Percentiles rank a stretch among this genome's conserved stretches.
These are phyloP conservation scores for Proales similis DNA, from an alignment of 1,140 invertebrate species.

Conservation along the genomic window DNA sequence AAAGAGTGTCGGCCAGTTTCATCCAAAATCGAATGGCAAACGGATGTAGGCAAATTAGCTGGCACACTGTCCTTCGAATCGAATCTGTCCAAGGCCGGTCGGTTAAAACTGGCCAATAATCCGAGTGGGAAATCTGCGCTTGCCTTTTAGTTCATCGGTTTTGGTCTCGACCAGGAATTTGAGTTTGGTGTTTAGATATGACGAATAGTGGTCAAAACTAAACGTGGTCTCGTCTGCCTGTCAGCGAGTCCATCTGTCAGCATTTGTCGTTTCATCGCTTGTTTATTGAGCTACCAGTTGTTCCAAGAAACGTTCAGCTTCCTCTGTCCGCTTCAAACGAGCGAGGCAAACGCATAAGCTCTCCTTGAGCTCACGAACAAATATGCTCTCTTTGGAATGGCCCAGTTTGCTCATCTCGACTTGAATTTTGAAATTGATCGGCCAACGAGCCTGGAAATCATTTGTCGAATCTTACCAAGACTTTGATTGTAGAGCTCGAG, in stretches of 20 bases:
- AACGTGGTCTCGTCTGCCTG: too few relatives aligned
- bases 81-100: not conserved
- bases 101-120: not conserved
- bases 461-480: conserved; percentile 1
- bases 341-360: conserved; percentile 9
- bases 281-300: too few relatives aligned
- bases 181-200: not conserved
- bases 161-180: not conserved
- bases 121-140: not conserved
- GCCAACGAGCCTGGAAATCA: conserved; percentile 1
- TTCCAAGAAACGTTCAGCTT: not conserved
- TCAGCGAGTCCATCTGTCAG: too few relatives aligned
- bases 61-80: not conserved
- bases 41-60: conserved; percentile 18
- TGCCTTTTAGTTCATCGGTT: not conserved
- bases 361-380: conserved; percentile 11
- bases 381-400: conserved; percentile 19
- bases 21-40: conserved; percentile 20
- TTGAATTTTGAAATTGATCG: not conserved
- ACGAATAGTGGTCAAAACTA: not conserved
- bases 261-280: too few relatives aligned
- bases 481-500: conserved; percentile 9
- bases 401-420: not conserved
- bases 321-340: not conserved
- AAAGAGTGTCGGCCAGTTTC: conserved; percentile 10